A percentile compares a stretch with the other conserved stretches of the same genome.
phyloP scores from a whole-genome alignment of 2,888 invertebrate genomes.

The Rugalucina vietnamica region DNA sequence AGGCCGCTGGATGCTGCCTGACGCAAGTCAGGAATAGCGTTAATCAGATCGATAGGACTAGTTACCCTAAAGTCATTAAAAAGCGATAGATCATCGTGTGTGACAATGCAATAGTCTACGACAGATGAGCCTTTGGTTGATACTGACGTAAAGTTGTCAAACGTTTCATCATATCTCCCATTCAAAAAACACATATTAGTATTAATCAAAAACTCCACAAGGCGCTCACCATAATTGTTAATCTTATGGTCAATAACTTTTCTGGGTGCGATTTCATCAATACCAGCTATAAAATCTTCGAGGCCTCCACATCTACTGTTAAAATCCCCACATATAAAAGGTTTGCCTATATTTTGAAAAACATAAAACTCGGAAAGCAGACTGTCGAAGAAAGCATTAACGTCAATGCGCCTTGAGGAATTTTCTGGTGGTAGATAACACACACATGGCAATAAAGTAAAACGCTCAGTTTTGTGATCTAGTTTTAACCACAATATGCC shows the following conservation, averaged over 20 bases:
- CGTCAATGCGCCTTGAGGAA: neutral
- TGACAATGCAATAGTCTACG: neutral
- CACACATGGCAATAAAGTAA: neutral
- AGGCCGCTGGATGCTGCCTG: neutral
- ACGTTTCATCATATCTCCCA: neutral
- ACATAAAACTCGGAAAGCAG: neutral
- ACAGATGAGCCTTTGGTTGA: neutral
- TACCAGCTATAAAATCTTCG: neutral
- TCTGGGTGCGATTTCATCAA: neutral
- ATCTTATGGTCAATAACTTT: neutral
- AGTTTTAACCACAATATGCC: slow-evolving; percentile 18
- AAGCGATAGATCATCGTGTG: neutral
- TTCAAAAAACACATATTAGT: neutral
- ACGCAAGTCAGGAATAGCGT: neutral
- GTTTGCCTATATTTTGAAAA: neutral
- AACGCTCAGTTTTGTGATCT: neutral
- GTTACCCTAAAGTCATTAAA: neutral
- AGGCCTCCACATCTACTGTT: neutral
- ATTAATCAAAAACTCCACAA: neutral
- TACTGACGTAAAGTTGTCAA: neutral
- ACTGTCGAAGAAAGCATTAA: neutral
- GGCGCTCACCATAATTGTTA: neutral
- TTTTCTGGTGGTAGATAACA: slow-evolving; percentile 6
- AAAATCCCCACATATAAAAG: neutral
- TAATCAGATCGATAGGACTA: neutral